Percentiles rank a stretch among this genome's conserved stretches.
Conservation (phyloP, 2,797 vertebrate species). For the Cossypha polioptera region DNA sequence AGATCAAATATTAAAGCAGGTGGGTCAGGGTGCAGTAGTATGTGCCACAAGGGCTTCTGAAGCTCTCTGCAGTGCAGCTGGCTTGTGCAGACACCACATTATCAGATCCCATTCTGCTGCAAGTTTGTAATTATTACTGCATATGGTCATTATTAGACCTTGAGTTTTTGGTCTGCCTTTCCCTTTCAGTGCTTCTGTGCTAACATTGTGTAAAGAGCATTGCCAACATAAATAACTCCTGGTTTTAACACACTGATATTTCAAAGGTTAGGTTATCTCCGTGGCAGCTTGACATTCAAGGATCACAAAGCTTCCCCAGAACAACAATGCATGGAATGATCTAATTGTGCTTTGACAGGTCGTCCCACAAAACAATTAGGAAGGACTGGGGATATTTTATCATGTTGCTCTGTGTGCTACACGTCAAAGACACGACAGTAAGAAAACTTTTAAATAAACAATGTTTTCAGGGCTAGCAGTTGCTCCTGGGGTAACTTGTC, state of each 20-base stretch:
- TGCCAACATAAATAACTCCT: not conserved
- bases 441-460: not conserved
- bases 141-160: not conserved
- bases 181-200: not conserved
- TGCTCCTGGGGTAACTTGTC: not conserved
- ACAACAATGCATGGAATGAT: not conserved
- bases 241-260: not conserved
- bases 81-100: not conserved
- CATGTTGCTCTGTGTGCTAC: not conserved
- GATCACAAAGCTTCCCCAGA: constrained; percentile 20
- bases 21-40: not conserved
- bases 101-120: not conserved
- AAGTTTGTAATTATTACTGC: not conserved
- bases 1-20: not conserved
- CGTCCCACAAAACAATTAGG: constrained; percentile 27
- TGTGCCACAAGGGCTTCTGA: not conserved
- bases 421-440: not conserved
- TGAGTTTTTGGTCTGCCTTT: not conserved
- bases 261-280: not conserved
- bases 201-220: not conserved
- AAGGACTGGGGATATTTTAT: constrained; percentile 1
- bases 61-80: not conserved
- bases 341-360: constrained; percentile 41
- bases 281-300: constrained; percentile 44
- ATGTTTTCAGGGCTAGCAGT: not conserved